Percentiles rank a stretch among this genome's conserved stretches.
Conservation (phyloP, 2,888 invertebrate species). For the Dyspetes luteomarginatus region DNA sequence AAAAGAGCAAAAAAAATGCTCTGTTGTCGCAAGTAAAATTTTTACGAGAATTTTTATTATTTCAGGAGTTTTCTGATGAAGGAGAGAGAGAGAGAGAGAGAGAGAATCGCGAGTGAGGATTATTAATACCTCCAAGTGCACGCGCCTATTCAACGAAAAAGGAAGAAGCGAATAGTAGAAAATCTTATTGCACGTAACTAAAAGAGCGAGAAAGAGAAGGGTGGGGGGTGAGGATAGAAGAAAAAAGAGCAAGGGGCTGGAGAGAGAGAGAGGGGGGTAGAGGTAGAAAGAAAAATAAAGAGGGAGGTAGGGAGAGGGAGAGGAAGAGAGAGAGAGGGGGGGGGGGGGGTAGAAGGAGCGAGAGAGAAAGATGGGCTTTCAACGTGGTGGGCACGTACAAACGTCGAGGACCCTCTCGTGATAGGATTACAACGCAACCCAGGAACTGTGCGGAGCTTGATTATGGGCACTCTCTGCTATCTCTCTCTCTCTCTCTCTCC, state of each 20-base stretch:
- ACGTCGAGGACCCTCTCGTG: slow-evolving; percentile 55
- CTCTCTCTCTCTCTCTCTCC: neutral
- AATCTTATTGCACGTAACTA: slow-evolving; percentile 11
- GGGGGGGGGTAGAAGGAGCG: no score
- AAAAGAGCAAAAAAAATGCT: neutral
- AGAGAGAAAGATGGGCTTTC: slow-evolving; percentile 47
- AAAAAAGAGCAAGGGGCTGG: slow-evolving; percentile 35
- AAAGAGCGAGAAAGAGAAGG: neutral
- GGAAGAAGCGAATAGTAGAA: slow-evolving; percentile 21
- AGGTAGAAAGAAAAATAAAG: slow-evolving; percentile 17
- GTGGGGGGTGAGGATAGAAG: neutral
- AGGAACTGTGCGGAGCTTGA: slow-evolving; percentile 49
- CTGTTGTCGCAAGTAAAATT: neutral
- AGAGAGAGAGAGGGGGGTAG: neutral
- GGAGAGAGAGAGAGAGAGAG: neutral
- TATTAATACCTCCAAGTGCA: slow-evolving; percentile 18
- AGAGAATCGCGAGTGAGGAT: no score
- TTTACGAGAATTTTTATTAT: slow-evolving; percentile 2
- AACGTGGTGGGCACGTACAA: slow-evolving; percentile 64
- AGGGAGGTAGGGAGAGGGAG: slow-evolving; percentile 43
- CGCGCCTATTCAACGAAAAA: slow-evolving; percentile 18
- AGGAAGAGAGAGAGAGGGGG: no score
- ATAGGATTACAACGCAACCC: slow-evolving; percentile 57
- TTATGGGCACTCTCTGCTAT: slow-evolving; percentile 39
- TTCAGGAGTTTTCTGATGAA: neutral